Conservation (phyloP, 2,113 vertebrate species). For the Irena cyanogastra region DNA sequence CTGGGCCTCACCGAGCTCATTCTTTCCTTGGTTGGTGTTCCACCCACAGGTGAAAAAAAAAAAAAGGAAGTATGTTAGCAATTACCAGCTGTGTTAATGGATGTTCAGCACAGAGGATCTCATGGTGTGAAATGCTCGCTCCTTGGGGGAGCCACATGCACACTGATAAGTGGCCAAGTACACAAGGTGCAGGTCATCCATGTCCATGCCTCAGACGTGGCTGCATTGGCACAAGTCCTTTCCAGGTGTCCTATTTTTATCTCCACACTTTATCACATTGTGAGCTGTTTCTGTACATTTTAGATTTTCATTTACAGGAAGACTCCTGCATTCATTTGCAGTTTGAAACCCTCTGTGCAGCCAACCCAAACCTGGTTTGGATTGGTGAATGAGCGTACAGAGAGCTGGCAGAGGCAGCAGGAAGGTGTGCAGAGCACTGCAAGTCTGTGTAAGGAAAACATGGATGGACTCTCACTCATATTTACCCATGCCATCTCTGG, state of each 20-base stretch:
- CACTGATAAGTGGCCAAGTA: neutral
- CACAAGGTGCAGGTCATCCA: neutral
- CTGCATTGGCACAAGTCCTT: neutral
- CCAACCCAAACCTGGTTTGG: neutral
- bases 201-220: accelerated
- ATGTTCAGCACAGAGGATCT: neutral
- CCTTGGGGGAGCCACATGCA: neutral
- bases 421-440: neutral
- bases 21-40: neutral
- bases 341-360: neutral
- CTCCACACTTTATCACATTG: neutral
- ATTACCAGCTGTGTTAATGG: neutral
- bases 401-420: neutral
- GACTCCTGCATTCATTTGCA: neutral
- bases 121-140: neutral
- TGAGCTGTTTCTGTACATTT: neutral
- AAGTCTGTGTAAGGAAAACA: neutral
- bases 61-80: neutral
- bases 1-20: accelerated
- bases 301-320: neutral
- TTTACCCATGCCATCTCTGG: neutral
- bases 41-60: accelerated
- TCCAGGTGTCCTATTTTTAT: neutral
- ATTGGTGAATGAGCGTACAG: neutral
- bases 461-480: accelerated